These are phyloP conservation scores for Psittacula cyanocephala DNA, from an alignment of 2,113 vertebrate genomes.

Conservation along the genomic window DNA sequence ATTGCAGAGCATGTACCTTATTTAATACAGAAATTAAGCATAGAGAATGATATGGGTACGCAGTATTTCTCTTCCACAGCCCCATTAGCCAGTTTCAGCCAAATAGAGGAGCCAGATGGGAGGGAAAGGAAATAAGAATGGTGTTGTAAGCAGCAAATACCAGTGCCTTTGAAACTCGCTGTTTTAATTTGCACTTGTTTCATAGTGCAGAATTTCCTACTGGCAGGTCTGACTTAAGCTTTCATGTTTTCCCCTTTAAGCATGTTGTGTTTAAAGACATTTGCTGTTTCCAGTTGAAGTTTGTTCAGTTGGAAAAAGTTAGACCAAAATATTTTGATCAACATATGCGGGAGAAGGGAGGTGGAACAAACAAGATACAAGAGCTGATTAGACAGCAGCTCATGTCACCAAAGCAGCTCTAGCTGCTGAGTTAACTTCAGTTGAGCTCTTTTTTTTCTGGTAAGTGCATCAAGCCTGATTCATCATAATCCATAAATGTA, in stretches of 20 bases:
- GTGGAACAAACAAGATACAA: not conserved
- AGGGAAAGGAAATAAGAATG: not conserved
- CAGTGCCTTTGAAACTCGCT: not conserved
- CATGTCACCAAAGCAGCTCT: not conserved
- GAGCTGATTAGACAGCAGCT: slow-evolving; percentile 37
- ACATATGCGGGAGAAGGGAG: slow-evolving; percentile 5
- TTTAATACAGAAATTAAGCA: not conserved
- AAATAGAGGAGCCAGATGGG: not conserved
- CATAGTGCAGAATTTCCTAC: not conserved
- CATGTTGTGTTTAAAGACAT: not conserved
- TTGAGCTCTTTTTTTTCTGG: not conserved
- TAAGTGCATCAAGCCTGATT: not conserved
- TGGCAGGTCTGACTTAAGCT: not conserved
- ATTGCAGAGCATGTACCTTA: not conserved
- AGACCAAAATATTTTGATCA: slow-evolving; percentile 39
- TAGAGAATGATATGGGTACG: not conserved
- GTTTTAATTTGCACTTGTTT: not conserved
- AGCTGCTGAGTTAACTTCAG: not conserved
- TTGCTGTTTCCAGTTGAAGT: slow-evolving; percentile 4
- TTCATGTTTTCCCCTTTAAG: not conserved
- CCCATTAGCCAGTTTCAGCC: not conserved
- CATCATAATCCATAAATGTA: not conserved
- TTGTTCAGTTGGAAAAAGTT: not conserved
- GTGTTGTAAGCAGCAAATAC: not conserved
- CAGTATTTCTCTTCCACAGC: not conserved